Evolutionary conservation across 2,888 invertebrate genomes (phyloP).

Genomic region (Desoria tigrina): DNA sequence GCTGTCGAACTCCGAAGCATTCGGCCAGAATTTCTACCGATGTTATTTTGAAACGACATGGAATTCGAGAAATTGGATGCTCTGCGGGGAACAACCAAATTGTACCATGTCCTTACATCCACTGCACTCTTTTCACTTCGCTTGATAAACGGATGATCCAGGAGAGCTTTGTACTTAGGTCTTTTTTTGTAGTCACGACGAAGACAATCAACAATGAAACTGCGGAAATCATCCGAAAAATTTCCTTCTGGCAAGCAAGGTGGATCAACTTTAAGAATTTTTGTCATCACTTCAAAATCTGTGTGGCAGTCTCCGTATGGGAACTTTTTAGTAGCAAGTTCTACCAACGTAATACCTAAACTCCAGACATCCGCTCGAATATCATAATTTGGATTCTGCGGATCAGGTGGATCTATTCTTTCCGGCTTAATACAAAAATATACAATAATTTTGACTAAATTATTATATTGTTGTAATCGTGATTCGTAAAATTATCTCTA

Average conservation of each 20-base stretch:
- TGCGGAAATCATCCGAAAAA: conserved; percentile 83
- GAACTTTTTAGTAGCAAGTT: conserved; percentile 93
- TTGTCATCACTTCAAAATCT: conserved; percentile 94
- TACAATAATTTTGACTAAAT: conserved; percentile 11
- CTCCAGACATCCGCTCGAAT: conserved; percentile 99
- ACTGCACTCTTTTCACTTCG: conserved; percentile 68
- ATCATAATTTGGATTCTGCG: conserved; percentile 92
- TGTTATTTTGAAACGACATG: conserved; percentile 40
- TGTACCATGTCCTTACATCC: conserved; percentile 74
- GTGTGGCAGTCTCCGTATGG: conserved; percentile 93
- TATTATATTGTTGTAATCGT: not conserved
- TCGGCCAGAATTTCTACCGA: conserved; percentile 39
- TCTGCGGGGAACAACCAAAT: conserved; percentile 60
- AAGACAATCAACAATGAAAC: conserved; percentile 87
- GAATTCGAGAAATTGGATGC: conserved; percentile 40
- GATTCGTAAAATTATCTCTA: no score
- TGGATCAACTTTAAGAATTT: conserved; percentile 86
- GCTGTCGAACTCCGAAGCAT: conserved; percentile 37
- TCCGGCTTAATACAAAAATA: conserved; percentile 71
- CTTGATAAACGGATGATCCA: conserved; percentile 85
- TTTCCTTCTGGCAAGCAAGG: conserved; percentile 65
- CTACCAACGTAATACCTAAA: conserved; percentile 91
- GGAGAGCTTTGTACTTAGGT: conserved; percentile 88
- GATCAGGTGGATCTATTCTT: conserved; percentile 91
- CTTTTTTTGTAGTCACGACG: conserved; percentile 90